Conservation (phyloP, 2,113 vertebrate genomes). For the Rallus limicola region DNA sequence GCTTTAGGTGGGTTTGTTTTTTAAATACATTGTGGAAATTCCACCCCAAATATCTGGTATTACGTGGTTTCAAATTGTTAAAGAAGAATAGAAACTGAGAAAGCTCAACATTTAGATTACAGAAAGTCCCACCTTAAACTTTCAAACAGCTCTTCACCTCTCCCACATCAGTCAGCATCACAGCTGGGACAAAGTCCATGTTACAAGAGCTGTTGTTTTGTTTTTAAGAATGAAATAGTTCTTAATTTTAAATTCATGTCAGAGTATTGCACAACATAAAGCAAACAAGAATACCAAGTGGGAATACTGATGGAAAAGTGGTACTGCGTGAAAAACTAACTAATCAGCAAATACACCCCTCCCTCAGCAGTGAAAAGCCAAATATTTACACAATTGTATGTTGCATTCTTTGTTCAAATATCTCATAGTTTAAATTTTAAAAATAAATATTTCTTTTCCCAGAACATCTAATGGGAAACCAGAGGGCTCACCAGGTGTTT, state of each 20-base stretch:
- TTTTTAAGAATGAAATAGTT: background rate
- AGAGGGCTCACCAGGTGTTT: background rate
- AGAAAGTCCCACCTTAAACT: background rate
- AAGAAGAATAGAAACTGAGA: background rate
- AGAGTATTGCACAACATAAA: background rate
- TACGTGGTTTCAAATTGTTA: background rate
- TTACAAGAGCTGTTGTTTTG: background rate
- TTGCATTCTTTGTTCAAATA: slow-evolving; percentile 39
- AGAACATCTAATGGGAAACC: background rate
- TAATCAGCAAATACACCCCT: slow-evolving; percentile 23
- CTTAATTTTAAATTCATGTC: background rate
- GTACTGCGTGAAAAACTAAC: background rate
- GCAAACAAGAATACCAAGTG: slow-evolving; percentile 23
- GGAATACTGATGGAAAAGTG: slow-evolving; percentile 34
- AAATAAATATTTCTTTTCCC: background rate
- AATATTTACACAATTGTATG: slow-evolving; percentile 47
- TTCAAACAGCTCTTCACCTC: background rate
- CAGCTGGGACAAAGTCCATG: background rate
- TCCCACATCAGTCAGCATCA: background rate
- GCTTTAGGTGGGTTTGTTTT: no score
- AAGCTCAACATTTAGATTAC: background rate
- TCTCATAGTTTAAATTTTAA: background rate
- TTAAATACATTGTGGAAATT: background rate
- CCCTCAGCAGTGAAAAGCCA: slow-evolving; percentile 44
- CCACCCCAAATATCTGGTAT: background rate